phyloP scores from a whole-genome alignment of 2,888 invertebrate genomes.

The Leptopterna dolabrata region DNA sequence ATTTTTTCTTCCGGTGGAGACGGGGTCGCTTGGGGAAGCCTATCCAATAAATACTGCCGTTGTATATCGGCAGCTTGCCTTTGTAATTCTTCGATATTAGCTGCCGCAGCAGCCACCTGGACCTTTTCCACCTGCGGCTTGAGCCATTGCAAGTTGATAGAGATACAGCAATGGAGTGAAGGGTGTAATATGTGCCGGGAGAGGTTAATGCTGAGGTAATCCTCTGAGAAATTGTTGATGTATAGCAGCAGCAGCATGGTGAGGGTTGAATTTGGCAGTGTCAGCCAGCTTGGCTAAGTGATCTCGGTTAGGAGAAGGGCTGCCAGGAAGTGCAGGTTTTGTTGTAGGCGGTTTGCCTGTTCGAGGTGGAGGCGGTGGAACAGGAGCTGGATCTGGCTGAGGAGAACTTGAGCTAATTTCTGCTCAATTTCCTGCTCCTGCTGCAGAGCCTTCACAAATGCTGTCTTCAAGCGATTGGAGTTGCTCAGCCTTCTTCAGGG shows the following conservation, averaged over 20 bases:
- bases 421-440: slow-evolving; percentile 99
- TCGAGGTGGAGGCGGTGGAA: slow-evolving; percentile 68
- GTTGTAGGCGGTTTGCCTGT: slow-evolving; percentile 64
- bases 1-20: too few relatives aligned
- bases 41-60: slow-evolving; percentile 94
- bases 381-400: slow-evolving; percentile 67
- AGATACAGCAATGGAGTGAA: slow-evolving; percentile 89
- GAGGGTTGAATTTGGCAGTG: slow-evolving; percentile 64
- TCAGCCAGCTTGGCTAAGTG: slow-evolving; percentile 65
- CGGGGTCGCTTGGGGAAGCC: too few relatives aligned
- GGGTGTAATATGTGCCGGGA: slow-evolving; percentile 88
- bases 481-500: slow-evolving; percentile 98
- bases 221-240: slow-evolving; percentile 64
- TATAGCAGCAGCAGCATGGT: slow-evolving; percentile 69
- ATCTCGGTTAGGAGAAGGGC: slow-evolving; percentile 64
- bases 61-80: slow-evolving; percentile 87
- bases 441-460: slow-evolving; percentile 97
- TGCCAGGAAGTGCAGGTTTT: slow-evolving; percentile 64
- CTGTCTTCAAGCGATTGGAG: slow-evolving; percentile 96
- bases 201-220: slow-evolving; percentile 70
- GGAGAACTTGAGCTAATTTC: slow-evolving; percentile 74
- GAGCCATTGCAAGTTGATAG: slow-evolving; percentile 80
- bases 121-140: slow-evolving; percentile 67
- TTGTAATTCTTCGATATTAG: slow-evolving; percentile 81
- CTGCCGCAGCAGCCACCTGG: slow-evolving; percentile 67